These are phyloP conservation scores for Lasioglossum calceatum DNA, from an alignment of 2,888 invertebrate species.

Conservation along the genomic window DNA sequence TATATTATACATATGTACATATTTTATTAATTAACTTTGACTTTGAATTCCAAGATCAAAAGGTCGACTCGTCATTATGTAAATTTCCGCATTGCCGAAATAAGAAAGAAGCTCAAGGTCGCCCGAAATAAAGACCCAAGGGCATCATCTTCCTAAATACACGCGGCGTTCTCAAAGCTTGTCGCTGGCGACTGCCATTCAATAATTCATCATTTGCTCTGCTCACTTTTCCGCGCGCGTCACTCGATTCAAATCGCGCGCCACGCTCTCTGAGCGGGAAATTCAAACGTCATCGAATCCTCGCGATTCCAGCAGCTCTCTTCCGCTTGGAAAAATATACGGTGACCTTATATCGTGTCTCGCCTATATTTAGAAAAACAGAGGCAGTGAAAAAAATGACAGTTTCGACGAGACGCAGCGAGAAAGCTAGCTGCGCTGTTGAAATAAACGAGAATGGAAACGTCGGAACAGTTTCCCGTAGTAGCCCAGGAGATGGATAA, in stretches of 20 bases:
- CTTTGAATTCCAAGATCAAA: too few species aligned
- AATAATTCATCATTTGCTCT: conserved; percentile 46
- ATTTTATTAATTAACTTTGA: too few species aligned
- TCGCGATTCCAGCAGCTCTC: too few species aligned
- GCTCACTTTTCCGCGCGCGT: conserved; percentile 24
- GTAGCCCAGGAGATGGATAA: background rate
- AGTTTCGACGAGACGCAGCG: background rate
- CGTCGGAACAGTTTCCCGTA: background rate
- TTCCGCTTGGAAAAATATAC: background rate
- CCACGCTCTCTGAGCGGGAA: background rate
- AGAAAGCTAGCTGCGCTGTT: background rate
- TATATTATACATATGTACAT: too few species aligned
- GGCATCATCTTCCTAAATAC: conserved; percentile 26
- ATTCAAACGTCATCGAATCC: background rate
- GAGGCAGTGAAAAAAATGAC: background rate
- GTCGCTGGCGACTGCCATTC: conserved; percentile 21
- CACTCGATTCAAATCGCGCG: background rate
- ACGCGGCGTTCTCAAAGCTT: conserved; percentile 25
- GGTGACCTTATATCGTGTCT: background rate
- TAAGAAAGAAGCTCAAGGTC: conserved; percentile 18
- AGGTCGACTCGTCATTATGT: background rate
- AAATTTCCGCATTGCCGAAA: background rate
- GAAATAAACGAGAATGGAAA: background rate
- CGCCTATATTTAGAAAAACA: background rate
- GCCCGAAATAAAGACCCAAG: conserved; percentile 35